phyloP scores from a whole-genome alignment of 2,888 invertebrate species.

The Melangyna quadrimaculata region DNA sequence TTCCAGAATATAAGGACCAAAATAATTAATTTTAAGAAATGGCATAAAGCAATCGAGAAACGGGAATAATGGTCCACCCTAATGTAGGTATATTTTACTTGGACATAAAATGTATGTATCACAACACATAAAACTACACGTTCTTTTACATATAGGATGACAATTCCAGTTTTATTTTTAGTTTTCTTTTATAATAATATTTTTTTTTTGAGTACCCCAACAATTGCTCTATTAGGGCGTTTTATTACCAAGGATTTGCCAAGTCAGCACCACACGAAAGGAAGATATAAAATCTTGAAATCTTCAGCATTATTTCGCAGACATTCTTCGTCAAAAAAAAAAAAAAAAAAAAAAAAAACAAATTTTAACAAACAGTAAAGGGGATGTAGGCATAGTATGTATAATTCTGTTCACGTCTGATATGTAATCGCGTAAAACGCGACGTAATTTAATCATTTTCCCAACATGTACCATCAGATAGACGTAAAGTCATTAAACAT shows the following conservation, averaged over 20 bases:
- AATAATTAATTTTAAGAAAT: too few relatives aligned
- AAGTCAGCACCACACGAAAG: slow-evolving; percentile 15
- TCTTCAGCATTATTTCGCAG: not conserved
- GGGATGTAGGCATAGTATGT: not conserved
- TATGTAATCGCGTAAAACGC: slow-evolving; percentile 48
- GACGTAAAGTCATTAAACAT: slow-evolving; percentile 7
- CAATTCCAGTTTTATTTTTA: not conserved
- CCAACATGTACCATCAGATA: slow-evolving; percentile 30
- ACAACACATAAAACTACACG: not conserved
- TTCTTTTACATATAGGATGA: not conserved
- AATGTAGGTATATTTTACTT: too few relatives aligned
- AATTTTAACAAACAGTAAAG: not conserved
- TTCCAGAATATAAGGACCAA: too few relatives aligned
- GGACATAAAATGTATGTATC: too few relatives aligned
- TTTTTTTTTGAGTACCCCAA: slow-evolving; percentile 7
- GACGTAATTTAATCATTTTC: slow-evolving; percentile 53
- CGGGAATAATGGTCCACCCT: too few relatives aligned
- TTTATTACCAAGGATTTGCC: slow-evolving; percentile 4
- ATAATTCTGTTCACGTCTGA: slow-evolving; percentile 51
- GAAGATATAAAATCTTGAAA: slow-evolving; percentile 8
- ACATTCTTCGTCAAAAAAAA: not conserved
- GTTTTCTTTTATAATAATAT: not conserved
- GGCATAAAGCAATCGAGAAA: too few relatives aligned
- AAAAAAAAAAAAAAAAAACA: too few relatives aligned
- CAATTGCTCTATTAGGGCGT: not conserved